A percentile compares a stretch with the other conserved stretches of the same genome.
Conservation (phyloP, 2,888 invertebrate species). For the Phlogophora meticulosa region DNA sequence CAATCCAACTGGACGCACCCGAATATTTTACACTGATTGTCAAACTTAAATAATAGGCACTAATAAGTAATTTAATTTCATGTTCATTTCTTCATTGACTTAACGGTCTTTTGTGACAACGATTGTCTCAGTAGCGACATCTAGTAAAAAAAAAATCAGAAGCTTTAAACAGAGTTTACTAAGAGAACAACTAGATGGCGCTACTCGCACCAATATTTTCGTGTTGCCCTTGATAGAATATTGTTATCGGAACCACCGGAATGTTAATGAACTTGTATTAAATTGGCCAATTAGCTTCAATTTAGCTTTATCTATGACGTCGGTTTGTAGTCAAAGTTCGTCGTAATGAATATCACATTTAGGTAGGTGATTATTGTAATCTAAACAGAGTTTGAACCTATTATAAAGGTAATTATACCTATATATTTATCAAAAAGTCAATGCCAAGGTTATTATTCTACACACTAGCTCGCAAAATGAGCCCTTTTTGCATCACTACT, state of each 20-base stretch:
- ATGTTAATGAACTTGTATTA: conserved; percentile 24
- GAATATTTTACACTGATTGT: too few relatives aligned
- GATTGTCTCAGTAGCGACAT: conserved; percentile 28
- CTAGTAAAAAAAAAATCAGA: background rate
- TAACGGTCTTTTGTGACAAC: too few relatives aligned
- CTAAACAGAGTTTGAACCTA: conserved; percentile 7
- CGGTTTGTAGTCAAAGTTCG: conserved; percentile 26
- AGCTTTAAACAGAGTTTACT: conserved; percentile 1
- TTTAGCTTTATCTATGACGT: conserved; percentile 31
- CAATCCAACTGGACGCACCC: too few relatives aligned
- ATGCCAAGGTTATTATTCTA: background rate
- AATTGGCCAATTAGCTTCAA: background rate
- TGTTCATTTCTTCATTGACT: too few relatives aligned
- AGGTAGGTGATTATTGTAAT: background rate
- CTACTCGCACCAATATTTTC: background rate
- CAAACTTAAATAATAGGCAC: too few relatives aligned
- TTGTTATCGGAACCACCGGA: conserved; percentile 6
- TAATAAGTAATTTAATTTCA: background rate
- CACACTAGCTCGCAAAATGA: too few relatives aligned
- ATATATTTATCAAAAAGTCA: background rate
- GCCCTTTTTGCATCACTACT: too few relatives aligned
- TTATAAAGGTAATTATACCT: too few relatives aligned
- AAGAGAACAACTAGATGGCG: conserved; percentile 21
- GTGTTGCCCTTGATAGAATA: conserved; percentile 14
- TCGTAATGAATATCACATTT: background rate